Evolutionary conservation across 2,113 vertebrate species (phyloP).

Genomic region (Chloebia gouldiae): DNA sequence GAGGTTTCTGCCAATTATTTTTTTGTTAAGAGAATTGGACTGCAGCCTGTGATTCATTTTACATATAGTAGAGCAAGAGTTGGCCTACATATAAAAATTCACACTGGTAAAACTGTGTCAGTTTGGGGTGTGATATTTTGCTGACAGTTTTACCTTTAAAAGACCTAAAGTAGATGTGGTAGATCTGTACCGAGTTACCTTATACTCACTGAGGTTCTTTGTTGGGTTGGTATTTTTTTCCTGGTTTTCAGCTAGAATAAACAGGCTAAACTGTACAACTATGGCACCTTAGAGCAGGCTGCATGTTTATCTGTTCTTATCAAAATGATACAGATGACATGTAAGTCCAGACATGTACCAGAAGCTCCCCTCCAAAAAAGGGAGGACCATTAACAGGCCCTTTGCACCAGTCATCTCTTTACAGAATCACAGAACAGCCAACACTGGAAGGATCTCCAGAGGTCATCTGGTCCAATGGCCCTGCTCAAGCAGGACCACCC

Average conservation of each 20-base stretch:
- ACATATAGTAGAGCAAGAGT: slow-evolving; percentile 42
- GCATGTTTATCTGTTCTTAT: not conserved
- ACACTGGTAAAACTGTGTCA: slow-evolving; percentile 51
- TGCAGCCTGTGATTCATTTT: slow-evolving; percentile 36
- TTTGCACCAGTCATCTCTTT: not conserved
- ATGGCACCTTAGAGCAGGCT: not conserved
- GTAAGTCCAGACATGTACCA: not conserved
- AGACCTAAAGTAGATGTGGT: slow-evolving; percentile 26
- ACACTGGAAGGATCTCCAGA: not conserved
- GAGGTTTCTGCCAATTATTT: slow-evolving; percentile 48
- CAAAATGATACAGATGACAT: not conserved
- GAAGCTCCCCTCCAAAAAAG: not conserved
- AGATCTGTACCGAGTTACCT: not conserved
- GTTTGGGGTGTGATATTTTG: slow-evolving; percentile 52
- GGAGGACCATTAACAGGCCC: not conserved
- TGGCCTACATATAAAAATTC: slow-evolving; percentile 63
- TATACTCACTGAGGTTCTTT: not conserved
- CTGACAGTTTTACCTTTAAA: slow-evolving; percentile 56
- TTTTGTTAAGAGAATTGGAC: slow-evolving; percentile 47
- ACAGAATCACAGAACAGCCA: not conserved
- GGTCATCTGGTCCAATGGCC: not conserved
- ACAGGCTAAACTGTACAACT: not conserved
- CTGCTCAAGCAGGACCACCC: not conserved
- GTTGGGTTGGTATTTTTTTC: not conserved
- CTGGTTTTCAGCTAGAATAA: not conserved